Evolutionary conservation across 2,888 invertebrate genomes (phyloP).

Genomic region (Parnassius orleans): DNA sequence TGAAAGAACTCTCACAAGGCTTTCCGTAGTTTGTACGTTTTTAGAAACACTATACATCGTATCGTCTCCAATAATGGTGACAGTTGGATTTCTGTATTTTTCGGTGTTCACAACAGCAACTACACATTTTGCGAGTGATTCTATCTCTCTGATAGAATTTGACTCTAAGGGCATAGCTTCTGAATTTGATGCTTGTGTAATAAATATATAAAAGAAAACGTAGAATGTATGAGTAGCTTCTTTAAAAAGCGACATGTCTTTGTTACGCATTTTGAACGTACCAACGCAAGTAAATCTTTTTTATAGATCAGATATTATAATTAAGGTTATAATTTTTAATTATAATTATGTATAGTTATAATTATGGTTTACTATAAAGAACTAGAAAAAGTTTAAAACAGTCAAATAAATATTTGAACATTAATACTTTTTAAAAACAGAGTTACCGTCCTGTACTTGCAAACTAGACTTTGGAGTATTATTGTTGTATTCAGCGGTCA

Average conservation of each 20-base stretch:
- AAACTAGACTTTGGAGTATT: too few relatives aligned
- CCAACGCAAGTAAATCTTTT: too few relatives aligned
- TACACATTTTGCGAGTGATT: conserved; percentile 10
- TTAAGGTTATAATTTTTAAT: too few relatives aligned
- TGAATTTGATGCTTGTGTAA: background rate
- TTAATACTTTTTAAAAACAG: too few relatives aligned
- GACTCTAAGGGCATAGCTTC: background rate
- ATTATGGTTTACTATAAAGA: background rate
- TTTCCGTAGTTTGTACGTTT: background rate
- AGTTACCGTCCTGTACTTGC: too few relatives aligned
- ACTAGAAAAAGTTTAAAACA: background rate
- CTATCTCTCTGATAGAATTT: background rate
- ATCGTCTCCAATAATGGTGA: conserved; percentile 2
- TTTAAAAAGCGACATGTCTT: conserved; percentile 2
- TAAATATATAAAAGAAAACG: background rate
- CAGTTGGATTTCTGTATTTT: conserved; percentile 12
- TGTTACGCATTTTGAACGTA: background rate
- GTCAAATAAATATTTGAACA: too few relatives aligned
- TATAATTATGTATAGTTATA: too few relatives aligned
- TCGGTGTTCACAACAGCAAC: background rate
- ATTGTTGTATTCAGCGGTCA: too few relatives aligned
- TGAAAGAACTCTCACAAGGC: conserved; percentile 1
- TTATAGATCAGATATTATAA: too few relatives aligned
- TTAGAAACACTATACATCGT: background rate
- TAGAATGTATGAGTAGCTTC: background rate